Evolutionary conservation across 2,888 invertebrate genomes (phyloP).

Genomic region (Andrena haemorrhoa): DNA sequence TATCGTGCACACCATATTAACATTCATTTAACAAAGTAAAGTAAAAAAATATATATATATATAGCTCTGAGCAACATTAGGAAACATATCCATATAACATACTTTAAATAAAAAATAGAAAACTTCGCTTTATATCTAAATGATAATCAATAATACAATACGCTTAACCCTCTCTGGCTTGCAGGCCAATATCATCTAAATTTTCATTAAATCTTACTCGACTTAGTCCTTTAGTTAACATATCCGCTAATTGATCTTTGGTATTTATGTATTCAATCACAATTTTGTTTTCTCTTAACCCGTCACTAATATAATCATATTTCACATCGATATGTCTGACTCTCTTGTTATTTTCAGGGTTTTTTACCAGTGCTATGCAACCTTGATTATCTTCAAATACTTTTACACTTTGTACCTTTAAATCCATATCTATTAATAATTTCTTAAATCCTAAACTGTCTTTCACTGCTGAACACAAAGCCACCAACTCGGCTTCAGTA

Average conservation of each 20-base stretch:
- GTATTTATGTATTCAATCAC: slow-evolving; percentile 1
- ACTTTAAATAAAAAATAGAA: background rate
- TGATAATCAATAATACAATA: background rate
- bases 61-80: no score
- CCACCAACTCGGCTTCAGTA: slow-evolving; percentile 17
- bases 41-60: background rate
- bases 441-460: slow-evolving; percentile 10
- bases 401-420: background rate
- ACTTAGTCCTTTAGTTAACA: background rate
- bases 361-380: slow-evolving; percentile 8
- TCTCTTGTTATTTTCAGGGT: slow-evolving; percentile 1
- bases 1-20: background rate
- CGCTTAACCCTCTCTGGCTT: background rate
- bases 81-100: background rate
- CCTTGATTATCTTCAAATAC: slow-evolving; percentile 21
- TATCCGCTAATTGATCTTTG: background rate
- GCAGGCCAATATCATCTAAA: background rate
- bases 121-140: background rate
- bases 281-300: background rate
- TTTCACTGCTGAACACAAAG: background rate
- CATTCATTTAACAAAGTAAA: background rate
- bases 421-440: background rate
- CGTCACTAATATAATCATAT: background rate
- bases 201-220: background rate
- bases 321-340: slow-evolving; percentile 12